Evolutionary conservation across 2,888 invertebrate species (phyloP), one percentile per base, ranked within the genome.

Genomic region (Agrochola macilenta): DNA sequence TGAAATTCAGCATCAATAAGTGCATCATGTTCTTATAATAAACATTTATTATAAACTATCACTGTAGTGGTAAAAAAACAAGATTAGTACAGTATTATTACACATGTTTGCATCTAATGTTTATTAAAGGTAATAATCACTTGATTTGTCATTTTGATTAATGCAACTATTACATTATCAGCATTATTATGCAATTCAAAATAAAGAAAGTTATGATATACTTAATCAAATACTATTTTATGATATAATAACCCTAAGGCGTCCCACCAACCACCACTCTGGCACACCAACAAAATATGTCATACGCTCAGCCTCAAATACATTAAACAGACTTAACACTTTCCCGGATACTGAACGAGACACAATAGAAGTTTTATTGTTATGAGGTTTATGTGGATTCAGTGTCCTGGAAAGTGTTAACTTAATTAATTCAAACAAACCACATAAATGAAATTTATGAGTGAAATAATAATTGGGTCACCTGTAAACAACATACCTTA

Each of bases 401-500:
- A 39, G 9, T 39, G 39, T 39, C 39, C 39, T 8, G 8, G 9
- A 39, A 39, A 39, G 39, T 39, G 39, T 39, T 39, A 30, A 30
- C 30, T 30, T 30, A 30, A 30, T 30, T 30, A 39, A 39, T 39
- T 39, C 39, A 39, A 9, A 39, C 39, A 39, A 39, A 61, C 49
- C 35, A 60, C 20, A 5, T 43, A n/a, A 2, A 58, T 20, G 17
- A 20, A 35, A 61, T n/a, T 4, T 43, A 46, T 60, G 5, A 8
- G 8, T 12, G 0, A 43, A 65, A 43, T 46, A 43, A 57, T 60
- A 69, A 52, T 17, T 82, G 26, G 77, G 77, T 81, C 73, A 83
- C 14, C n/a, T n/a, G 17, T 14, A 11, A 70, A 65, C n/a, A 60
- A 68, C 84, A 84, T 89, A 96, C 96, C 95, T 96, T 93, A 77